Base-by-base conservation (phyloP, 2,888 invertebrate genomes). In the Axea sp. region DNA sequence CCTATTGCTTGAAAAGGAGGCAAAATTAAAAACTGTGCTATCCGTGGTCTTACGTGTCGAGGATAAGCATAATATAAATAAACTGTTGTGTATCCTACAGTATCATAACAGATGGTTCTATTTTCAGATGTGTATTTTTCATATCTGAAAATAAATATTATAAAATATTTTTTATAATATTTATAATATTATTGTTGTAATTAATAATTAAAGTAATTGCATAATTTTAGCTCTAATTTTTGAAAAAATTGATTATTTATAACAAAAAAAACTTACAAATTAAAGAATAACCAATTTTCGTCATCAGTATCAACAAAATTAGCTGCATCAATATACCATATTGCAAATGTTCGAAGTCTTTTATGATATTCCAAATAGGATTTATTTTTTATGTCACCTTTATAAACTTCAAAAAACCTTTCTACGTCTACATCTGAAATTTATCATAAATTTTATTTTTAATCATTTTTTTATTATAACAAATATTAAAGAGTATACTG, bases 321-420 rank as follows among this genome's bases (percentile, higher is more conserved):
- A 0, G 97, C 98, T 7, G 96, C 98, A 90, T 99, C 99, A 77
- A 99, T 96, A 88, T 94, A 99, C 95, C 96, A 98, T 67, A 98
- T 88, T 5, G 98, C 90, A 83, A 98, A 96, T 0, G 96, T 95
- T 88, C 98, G 97, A 78, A 98, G 89, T 51, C 95, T 91, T 76
- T 92, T 90, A 86, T 98, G 96, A 85, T 93, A 98, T 2, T 91
- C 90, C 15, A 92, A 86, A 85, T 97, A 98, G 0, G 93, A 92
- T 0, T 92, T 91, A 47, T 91, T 90, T 7, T 91, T 90, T 76
- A 92, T 91, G 81, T 94, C 92, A 80, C 93, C 92, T 78, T 91
- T 91, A 83, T 95, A 96, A n/a, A 97, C 91, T 88, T 96, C 95
- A 88, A 94, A 97, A 24, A 82, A 84, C 64, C 84, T 88, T 57